A percentile compares a stretch with the other conserved stretches of the same genome.
phyloP scores from a whole-genome alignment of 2,113 vertebrate genomes.

The Ammodytes dubius region DNA sequence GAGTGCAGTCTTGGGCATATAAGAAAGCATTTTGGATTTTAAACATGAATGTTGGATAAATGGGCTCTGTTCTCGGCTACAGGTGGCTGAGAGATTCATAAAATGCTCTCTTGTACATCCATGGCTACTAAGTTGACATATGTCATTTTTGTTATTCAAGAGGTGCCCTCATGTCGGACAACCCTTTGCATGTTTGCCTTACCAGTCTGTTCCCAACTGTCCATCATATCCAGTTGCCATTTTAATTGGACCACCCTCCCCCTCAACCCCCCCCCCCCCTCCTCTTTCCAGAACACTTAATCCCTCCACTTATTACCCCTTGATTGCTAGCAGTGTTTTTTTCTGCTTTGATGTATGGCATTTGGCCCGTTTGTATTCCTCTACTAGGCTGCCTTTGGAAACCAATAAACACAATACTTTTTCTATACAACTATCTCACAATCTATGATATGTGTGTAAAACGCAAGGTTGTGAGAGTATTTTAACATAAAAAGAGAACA shows the following conservation, averaged over 20 bases:
- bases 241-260: constrained; percentile 40
- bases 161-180: constrained; percentile 1
- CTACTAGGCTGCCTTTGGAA: constrained; percentile 25
- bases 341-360: constrained; percentile 69
- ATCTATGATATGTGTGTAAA: background rate
- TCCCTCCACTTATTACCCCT: constrained; percentile 67
- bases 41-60: constrained; percentile 2
- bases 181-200: background rate
- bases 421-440: constrained; percentile 25
- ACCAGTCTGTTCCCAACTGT: constrained; percentile 33
- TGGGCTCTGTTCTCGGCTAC: constrained; percentile 3
- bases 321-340: constrained; percentile 70
- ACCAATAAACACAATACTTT: constrained; percentile 19
- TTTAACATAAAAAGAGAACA: background rate
- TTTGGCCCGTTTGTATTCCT: constrained; percentile 47
- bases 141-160: constrained; percentile 22
- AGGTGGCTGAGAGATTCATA: constrained; percentile 23
- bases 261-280: background rate
- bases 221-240: constrained; percentile 59
- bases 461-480: background rate
- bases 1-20: background rate
- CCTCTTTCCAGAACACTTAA: constrained; percentile 69
- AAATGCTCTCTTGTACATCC: background rate
- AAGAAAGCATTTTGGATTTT: constrained; percentile 2
- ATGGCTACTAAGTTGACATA: background rate